Evolutionary conservation across 2,888 invertebrate species (phyloP), one percentile per base, ranked within the genome.

Genomic region (Meandrusa payeni): DNA sequence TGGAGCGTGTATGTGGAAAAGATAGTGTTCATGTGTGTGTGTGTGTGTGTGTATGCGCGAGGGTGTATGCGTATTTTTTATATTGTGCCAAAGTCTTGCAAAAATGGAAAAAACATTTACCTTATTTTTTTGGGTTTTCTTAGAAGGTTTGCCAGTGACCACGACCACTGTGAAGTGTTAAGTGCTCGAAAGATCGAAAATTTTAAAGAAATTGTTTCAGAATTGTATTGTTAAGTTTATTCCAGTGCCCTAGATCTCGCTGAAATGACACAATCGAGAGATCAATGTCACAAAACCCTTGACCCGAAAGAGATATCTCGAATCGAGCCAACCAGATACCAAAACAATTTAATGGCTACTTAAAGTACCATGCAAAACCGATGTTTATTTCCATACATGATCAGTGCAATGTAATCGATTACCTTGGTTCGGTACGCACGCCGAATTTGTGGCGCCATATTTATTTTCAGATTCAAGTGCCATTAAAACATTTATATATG

Each of bases 381-480:
- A 44, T 42, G 44, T 40, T 47, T 49, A 51, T 45, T 42, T 43
- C 17, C 29, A 37, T 45, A 37, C 40, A 33, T 12, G 43, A 24
- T 17, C 24, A 17, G 36, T 33, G 36, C 38, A 46, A 53, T 42
- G 34, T 43, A 42, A 51, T 49, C 46, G 46, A 36, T 45, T 39
- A 28, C 32, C 48, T 51, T 48, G 42, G 46, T 38, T 38, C 41
- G 41, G 36, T 33, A 24, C 20, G 36, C 12, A 12, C 27, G 41
- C 28, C 28, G 28, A 23, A 36, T 17, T 9, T 15, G 47, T 47
- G 52, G 32, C 49, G 50, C 46, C 53, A 52, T 52, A 43, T 57
- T 56, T 51, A 52, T 51, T 59, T 54, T 54, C 39, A 51, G 47
- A 49, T 53, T 61, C 50, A 12, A 48, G 51, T 51, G 51, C 47